Base-by-base conservation (phyloP, 2,797 vertebrate species). In the Pipistrellus nathusii region DNA sequence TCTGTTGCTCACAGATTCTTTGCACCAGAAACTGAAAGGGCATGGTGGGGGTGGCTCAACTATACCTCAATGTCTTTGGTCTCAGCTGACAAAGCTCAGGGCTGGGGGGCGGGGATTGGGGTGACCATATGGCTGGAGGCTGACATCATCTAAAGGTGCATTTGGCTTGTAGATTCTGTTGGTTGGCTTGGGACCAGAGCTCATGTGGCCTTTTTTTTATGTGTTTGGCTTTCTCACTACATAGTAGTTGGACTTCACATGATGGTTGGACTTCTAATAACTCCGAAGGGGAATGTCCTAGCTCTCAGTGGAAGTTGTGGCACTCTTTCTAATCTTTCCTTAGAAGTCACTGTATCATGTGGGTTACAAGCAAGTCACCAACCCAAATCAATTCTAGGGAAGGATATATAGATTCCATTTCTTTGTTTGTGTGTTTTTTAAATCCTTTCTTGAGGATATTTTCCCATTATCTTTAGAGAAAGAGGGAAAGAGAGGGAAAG, bases 191-290 rank as follows among this genome's bases (percentile, higher is more conserved):
- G 13, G 17, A 71, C 51, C 57, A 69, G 18, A 32, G 27, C 69
- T 69, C 20, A 30, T 0, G 2, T 80, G 27, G 10, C 13, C 30
- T 51, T 82, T 44, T 82, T 44, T 53, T n/a, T 15, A 12, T n/a
- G 20, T 71, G 44, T 44, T 59, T 71, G 38, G 5, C 32, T 85
- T 83, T 53, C n/a, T 84, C 3, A 32, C 21, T 32, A 38, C 17
- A 3, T 25, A 23, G 23, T 30, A 10, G 6, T 18, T n/a, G n/a
- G n/a, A n/a, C n/a, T n/a, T n/a, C 0, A 23, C 12, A 2, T 8
- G 25, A 20, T 12, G 15, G 15, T 12, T 51, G 44, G 68, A 48
- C 59, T 69, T 68, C 57, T 55, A 62, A 57, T 10, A 35, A 85
- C 44, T 77, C 10, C 48, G n/a, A 89, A 84, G 44, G 18, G 64